Base-by-base conservation (phyloP, 2,888 invertebrate species). In the Amphipoea lucens region DNA sequence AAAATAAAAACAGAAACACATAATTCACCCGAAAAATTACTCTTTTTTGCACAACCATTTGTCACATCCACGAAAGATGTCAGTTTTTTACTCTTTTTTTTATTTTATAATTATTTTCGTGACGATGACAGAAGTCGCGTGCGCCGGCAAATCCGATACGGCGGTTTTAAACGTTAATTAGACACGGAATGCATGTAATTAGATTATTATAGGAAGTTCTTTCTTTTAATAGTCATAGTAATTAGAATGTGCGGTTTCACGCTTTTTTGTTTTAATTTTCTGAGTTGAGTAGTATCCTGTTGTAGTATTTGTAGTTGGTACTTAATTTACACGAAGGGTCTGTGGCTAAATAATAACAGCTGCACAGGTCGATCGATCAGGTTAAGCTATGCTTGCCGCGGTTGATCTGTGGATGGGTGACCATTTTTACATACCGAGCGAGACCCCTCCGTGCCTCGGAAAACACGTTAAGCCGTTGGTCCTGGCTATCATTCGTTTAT, bases 141-240 rank as follows among this genome's bases (percentile, higher is more conserved):
- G 87, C 68, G 62, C 42, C 14, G 12, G 6, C 40, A 62, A 74
- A 76, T 63, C 63, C 36, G 80, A 76, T 68, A 63, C 2, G n/a
- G 48, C 69, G 17, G n/a, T 65, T 70, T 63, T 70, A 75, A 83
- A 69, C 54, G 65, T 17, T 73, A 77, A 84, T 84, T 73, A 72
- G 45, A 67, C 70, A 68, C 51, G 83, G 79, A 74, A 74, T 87
- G 78, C 60, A 65, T 88, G 68, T 81, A 76, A 83, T 83, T 83
- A 74, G 73, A 40, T 75, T 70, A 76, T 11, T 68, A 71, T 74
- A 76, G 81, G 88, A 88, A 87, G 78, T 74, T 78, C 40, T 78
- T 78, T 80, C 78, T 75, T 78, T 60, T 60, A 66, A 12, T 42
- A 29, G 65, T 40, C 51, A 60, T 40, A 63, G 12, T 79, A 29